Conservation (phyloP, 2,888 invertebrate genomes). For the Sabellastarte sp. region DNA sequence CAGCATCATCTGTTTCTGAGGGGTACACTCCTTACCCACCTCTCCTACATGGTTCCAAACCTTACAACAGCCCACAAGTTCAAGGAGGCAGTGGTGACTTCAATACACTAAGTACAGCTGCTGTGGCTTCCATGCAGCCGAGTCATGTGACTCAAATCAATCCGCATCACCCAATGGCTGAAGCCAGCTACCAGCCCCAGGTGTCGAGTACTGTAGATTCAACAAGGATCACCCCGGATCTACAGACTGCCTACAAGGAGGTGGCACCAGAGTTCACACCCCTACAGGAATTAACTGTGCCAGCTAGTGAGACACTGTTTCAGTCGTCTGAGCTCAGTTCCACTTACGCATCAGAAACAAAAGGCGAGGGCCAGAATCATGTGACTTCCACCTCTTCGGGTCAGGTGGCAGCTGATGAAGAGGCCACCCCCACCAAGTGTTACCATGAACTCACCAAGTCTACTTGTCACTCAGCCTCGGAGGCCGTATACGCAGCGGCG, state of each 20-base stretch:
- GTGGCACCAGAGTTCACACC: background rate
- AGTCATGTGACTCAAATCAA: no score
- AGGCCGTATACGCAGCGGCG: background rate
- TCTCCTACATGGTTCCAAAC: background rate
- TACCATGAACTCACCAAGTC: background rate
- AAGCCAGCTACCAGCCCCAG: no score
- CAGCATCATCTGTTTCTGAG: background rate
- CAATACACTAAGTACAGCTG: background rate
- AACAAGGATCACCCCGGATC: background rate
- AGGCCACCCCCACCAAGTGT: background rate
- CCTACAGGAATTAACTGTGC: background rate
- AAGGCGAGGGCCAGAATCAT: background rate
- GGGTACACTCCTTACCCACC: background rate
- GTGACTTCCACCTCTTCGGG: background rate
- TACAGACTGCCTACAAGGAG: background rate
- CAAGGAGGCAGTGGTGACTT: background rate
- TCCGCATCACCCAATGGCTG: no score
- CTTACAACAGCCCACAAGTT: background rate
- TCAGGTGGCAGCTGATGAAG: background rate
- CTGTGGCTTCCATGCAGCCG: background rate
- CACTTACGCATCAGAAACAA: background rate
- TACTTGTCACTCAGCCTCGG: background rate
- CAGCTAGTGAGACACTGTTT: background rate
- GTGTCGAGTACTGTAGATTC: background rate
- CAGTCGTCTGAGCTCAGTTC: no score